phyloP scores from a whole-genome alignment of 2,888 invertebrate species.

The Cerceris ruficornis region DNA sequence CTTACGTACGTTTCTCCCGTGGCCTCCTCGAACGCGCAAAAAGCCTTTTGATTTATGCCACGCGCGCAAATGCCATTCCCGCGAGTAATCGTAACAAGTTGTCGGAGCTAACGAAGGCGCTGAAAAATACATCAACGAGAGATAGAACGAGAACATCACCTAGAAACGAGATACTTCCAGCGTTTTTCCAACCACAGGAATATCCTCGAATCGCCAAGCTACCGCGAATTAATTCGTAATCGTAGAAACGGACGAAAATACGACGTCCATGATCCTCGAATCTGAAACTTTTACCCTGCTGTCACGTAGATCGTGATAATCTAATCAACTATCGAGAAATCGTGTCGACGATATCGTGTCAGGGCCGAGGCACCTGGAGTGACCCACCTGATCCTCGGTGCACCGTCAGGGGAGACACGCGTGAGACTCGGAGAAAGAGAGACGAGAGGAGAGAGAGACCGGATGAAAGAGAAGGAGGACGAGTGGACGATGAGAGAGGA shows the following conservation, averaged over 20 bases:
- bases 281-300: constrained; percentile 14
- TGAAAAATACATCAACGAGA: too few species aligned
- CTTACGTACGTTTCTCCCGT: background rate
- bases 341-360: constrained; percentile 65
- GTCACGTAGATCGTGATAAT: constrained; percentile 60
- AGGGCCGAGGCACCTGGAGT: constrained; percentile 67
- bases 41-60: too few species aligned
- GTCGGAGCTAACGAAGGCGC: too few species aligned
- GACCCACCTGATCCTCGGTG: constrained; percentile 67
- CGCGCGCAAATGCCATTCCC: too few species aligned
- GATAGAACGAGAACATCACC: too few species aligned
- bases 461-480: background rate
- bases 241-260: background rate
- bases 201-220: too few species aligned
- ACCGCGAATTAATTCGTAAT: too few species aligned
- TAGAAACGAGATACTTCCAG: too few species aligned
- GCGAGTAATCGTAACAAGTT: too few species aligned
- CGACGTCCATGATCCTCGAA: background rate
- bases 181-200: too few species aligned
- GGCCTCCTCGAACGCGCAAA: too few species aligned
- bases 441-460: background rate
- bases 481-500: too few species aligned
- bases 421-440: background rate
- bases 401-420: constrained; percentile 44
- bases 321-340: constrained; percentile 64